Percentiles rank a stretch among this genome's conserved stretches.
phyloP scores from a whole-genome alignment of 2,113 vertebrate genomes.

The Hippocampus barbouri region DNA sequence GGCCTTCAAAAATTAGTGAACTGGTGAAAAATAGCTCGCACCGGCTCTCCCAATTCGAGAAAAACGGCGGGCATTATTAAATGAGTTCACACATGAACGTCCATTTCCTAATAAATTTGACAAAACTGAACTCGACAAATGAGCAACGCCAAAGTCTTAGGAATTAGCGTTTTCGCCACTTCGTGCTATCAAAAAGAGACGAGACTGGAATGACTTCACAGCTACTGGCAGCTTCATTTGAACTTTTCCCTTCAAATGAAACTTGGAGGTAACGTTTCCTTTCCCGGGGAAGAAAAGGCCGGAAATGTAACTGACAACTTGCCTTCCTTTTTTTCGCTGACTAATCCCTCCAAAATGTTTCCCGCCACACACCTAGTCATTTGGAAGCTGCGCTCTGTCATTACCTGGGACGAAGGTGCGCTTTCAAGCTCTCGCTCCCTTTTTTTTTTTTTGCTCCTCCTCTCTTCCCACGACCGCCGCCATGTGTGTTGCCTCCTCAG shows the following conservation, averaged over 20 bases:
- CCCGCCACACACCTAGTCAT: constrained; percentile 51
- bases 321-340: constrained; percentile 41
- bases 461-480: constrained; percentile 30
- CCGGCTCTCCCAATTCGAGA: no score
- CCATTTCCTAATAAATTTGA: not conserved
- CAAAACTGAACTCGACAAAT: not conserved
- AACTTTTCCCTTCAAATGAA: constrained; percentile 34
- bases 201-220: not conserved
- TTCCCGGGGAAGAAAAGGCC: constrained; percentile 27
- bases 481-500: constrained; percentile 12
- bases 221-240: constrained; percentile 14
- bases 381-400: constrained; percentile 57
- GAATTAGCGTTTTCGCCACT: not conserved
- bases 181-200: not conserved
- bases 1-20: no score
- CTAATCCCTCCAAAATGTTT: constrained; percentile 36
- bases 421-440: constrained; percentile 31
- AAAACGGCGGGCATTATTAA: no score
- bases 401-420: constrained; percentile 57
- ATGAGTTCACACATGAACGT: no score
- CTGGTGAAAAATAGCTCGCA: no score
- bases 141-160: not conserved
- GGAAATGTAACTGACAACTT: constrained; percentile 17
- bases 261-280: constrained; percentile 39
- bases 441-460: constrained; percentile 27